Evolutionary conservation across 2,797 vertebrate species (phyloP), one percentile per base, ranked within the genome.

Genomic region (Poeciliopsis gracilis): DNA sequence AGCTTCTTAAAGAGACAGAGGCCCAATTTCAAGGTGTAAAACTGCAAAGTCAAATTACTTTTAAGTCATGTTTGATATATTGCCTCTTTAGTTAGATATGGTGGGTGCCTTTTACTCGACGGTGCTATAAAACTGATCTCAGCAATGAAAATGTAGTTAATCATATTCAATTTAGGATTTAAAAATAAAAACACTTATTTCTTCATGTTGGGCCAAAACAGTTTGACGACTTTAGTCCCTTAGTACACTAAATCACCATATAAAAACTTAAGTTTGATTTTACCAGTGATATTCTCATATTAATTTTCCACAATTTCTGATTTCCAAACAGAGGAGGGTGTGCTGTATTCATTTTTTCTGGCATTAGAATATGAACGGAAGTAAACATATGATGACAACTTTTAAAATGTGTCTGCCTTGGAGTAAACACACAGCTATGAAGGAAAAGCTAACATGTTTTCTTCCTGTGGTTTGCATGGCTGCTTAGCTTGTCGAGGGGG

Each of bases 401-500:
- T 63, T 7, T 75, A 41, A 76, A 82, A 83, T 77, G 53, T 8
- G 15, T 47, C 73, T 57, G 38, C 5, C 23, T 45, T 33, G 57
- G 83, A 72, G 38, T 53, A 53, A 75, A 70, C 33, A 10, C 41
- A 43, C n/a, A 33, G 3, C 38, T 25, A 72, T 23, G 28, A 72
- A 28, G 63, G 20, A 16, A 13, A 28, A 70, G 41, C 38, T 45
- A 45, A 70, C 53, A 76, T 45, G 36, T 83, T 78, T 57, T 72
- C 61, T 49, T 80, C 63, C 61, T 73, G 82, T 77, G 77, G 75
- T 82, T 81, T 81, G 69, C 75, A 67, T 71, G 82, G 70, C 72
- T 78, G 72, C 45, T 78, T 71, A 84, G 82, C 67, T 77, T 82
- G 82, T 83, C 79, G 43, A 81, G 77, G 11, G 36, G 73, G 36